Conservation (phyloP, 2,113 vertebrate species). For the Amphiprion ocellaris region DNA sequence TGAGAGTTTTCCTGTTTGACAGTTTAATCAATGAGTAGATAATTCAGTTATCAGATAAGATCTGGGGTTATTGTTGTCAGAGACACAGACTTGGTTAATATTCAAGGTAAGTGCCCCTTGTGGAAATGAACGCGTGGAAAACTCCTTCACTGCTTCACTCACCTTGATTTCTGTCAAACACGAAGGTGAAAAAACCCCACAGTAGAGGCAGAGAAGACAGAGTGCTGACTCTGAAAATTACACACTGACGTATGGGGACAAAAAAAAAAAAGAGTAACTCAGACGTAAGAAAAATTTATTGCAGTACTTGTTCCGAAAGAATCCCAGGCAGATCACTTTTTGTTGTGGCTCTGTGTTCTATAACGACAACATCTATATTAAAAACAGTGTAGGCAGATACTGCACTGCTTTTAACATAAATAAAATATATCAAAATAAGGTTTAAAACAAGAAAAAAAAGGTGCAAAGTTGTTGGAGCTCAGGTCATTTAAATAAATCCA, state of each 20-base stretch:
- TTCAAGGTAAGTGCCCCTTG: too few species aligned
- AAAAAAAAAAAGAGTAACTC: background rate
- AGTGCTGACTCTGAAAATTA: too few species aligned
- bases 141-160: too few species aligned
- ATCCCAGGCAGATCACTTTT: slow-evolving; percentile 90
- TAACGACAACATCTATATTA: slow-evolving; percentile 99
- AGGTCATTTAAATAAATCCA: slow-evolving; percentile 89
- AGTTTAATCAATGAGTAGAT: too few species aligned
- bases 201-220: too few species aligned
- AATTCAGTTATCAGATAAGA: too few species aligned
- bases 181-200: too few species aligned
- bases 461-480: slow-evolving; percentile 84
- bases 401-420: slow-evolving; percentile 94
- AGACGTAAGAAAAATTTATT: slow-evolving; percentile 99
- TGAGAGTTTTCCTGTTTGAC: too few species aligned
- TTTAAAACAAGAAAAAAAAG: slow-evolving; percentile 80
- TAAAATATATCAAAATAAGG: slow-evolving; percentile 89
- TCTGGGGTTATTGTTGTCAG: too few species aligned
- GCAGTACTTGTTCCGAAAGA: slow-evolving; percentile 97
- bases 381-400: slow-evolving; percentile 95
- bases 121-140: too few species aligned
- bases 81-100: too few species aligned
- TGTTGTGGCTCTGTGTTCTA: slow-evolving; percentile 90
- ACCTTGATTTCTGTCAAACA: too few species aligned
- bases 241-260: background rate